Conservation (phyloP, 2,113 vertebrate species). For the Aphyosemion australe region DNA sequence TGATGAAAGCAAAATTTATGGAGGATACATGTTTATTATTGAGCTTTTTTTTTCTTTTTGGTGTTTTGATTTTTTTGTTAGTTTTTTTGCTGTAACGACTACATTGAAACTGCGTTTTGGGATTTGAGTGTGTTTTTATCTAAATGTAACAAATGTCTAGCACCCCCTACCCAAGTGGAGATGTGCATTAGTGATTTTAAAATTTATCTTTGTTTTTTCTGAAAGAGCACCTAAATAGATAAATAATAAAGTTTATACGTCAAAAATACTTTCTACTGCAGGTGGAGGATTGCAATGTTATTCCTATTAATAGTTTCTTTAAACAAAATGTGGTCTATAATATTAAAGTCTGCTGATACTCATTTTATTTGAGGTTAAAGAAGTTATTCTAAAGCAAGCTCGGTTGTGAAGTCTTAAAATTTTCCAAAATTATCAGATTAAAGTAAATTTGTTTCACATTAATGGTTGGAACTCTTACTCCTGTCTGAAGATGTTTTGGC, state of each 20-base stretch:
- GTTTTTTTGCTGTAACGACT: not conserved
- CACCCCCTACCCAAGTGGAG: no score
- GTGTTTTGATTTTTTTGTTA: not conserved
- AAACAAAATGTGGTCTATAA: no score
- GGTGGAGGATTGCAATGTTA: no score
- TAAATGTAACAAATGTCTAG: conserved; percentile 39
- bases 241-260: no score
- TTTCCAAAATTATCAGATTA: not conserved
- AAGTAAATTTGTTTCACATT: not conserved
- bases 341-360: no score
- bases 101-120: not conserved
- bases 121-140: conserved; percentile 19
- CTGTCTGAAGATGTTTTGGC: no score
- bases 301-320: no score
- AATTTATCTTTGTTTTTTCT: no score
- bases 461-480: not conserved
- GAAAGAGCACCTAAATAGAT: no score
- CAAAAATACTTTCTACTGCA: no score
- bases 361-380: not conserved
- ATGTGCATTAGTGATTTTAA: no score
- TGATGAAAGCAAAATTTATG: conserved; percentile 61
- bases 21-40: conserved; percentile 33
- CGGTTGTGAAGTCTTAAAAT: no score
- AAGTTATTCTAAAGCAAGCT: not conserved
- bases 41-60: conserved; percentile 17